Percentiles rank a stretch among this genome's conserved stretches.
Evolutionary conservation across 1,140 invertebrate species (phyloP).

Genomic region (Coenobita brevimanus): DNA sequence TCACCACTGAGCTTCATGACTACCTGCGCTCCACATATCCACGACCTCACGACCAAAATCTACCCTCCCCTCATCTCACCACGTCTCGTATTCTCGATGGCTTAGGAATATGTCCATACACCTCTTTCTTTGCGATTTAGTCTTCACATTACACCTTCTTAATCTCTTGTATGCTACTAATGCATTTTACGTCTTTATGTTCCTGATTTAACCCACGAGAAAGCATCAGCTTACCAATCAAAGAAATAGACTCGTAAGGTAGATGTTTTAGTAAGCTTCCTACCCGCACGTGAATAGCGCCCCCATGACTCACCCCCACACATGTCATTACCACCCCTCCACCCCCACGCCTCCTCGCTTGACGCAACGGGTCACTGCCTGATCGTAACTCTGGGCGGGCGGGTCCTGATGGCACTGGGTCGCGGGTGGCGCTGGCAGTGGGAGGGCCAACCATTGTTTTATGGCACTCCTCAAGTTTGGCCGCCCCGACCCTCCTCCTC

Average conservation of each 20-base stretch:
- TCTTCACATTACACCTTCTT: no score
- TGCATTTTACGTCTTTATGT: no score
- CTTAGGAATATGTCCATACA: no score
- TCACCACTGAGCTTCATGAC: background rate
- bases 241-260: no score
- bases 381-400: slow-evolving; percentile 34
- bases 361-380: slow-evolving; percentile 36
- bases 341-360: background rate
- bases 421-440: slow-evolving; percentile 55
- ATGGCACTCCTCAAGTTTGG: slow-evolving; percentile 54
- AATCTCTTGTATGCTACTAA: no score
- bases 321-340: no score
- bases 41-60: no score
- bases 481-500: background rate
- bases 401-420: slow-evolving; percentile 43
- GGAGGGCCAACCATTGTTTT: slow-evolving; percentile 57
- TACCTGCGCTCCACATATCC: background rate
- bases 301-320: background rate
- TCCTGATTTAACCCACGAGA: no score
- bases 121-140: no score
- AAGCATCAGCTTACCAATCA: no score
- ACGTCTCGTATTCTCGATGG: no score
- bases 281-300: background rate
- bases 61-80: background rate
- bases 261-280: no score